Conservation (phyloP, 2,888 invertebrate genomes). For the Epistrophe grossulariae region DNA sequence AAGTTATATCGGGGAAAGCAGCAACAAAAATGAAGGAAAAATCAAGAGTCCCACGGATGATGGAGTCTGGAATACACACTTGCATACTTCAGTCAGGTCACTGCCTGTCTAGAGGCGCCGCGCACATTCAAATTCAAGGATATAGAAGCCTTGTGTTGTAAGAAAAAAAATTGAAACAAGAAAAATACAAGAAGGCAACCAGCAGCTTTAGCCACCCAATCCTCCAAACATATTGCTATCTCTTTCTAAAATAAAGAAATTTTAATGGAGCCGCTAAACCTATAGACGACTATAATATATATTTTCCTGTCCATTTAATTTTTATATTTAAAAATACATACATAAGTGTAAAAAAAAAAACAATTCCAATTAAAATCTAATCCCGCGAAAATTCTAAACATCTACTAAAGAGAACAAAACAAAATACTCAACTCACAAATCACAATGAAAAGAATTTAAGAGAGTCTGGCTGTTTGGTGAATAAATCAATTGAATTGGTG, state of each 20-base stretch:
- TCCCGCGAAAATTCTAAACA: slow-evolving; percentile 12
- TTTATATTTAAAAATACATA: not conserved
- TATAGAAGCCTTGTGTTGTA: slow-evolving; percentile 72
- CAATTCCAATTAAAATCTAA: slow-evolving; percentile 3
- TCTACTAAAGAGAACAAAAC: slow-evolving; percentile 18
- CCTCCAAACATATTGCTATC: slow-evolving; percentile 34
- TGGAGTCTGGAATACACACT: slow-evolving; percentile 76
- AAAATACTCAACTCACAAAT: slow-evolving; percentile 8
- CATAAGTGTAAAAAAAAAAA: not conserved
- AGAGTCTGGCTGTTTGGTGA: slow-evolving; percentile 47
- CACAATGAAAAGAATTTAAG: slow-evolving; percentile 17
- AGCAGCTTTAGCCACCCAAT: slow-evolving; percentile 36
- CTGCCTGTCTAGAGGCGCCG: slow-evolving; percentile 76
- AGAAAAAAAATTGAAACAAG: slow-evolving; percentile 35
- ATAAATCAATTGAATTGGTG: slow-evolving; percentile 38
- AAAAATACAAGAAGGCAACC: slow-evolving; percentile 56
- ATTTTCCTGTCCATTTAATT: slow-evolving; percentile 13
- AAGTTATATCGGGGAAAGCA: slow-evolving; percentile 73
- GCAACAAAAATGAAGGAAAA: slow-evolving; percentile 49
- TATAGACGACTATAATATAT: slow-evolving; percentile 6
- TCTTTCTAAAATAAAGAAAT: slow-evolving; percentile 69
- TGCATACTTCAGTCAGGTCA: slow-evolving; percentile 76
- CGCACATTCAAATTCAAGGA: slow-evolving; percentile 76
- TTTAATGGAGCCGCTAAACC: slow-evolving; percentile 3
- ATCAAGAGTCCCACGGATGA: slow-evolving; percentile 75